Evolutionary conservation across 2,113 vertebrate species (phyloP).

Genomic region (Thunnus maccoyii): DNA sequence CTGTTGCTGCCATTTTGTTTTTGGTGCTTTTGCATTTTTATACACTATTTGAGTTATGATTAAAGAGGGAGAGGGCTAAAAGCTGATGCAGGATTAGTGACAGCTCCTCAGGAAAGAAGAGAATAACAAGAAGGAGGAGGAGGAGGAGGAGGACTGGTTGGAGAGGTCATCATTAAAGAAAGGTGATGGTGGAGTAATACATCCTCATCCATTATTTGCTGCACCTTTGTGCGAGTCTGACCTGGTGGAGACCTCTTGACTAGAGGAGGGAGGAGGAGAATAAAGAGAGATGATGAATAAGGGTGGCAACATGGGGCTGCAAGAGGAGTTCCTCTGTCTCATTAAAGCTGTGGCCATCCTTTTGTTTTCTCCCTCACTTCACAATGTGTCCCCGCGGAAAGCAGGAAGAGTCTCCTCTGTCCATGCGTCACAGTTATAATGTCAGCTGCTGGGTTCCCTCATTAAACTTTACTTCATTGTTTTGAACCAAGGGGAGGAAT

Average conservation of each 20-base stretch:
- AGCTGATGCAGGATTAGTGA: conserved; percentile 42
- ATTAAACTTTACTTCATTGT: conserved; percentile 49
- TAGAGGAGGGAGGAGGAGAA: neutral
- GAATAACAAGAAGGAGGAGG: conserved; percentile 1
- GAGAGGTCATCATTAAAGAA: conserved; percentile 57
- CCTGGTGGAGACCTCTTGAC: conserved; percentile 35
- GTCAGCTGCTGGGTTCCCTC: conserved; percentile 38
- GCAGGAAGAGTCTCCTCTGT: conserved; percentile 14
- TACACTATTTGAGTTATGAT: conserved; percentile 54
- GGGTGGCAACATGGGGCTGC: conserved; percentile 13
- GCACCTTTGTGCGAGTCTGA: conserved; percentile 41
- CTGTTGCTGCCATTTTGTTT: conserved; percentile 12
- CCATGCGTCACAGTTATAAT: conserved; percentile 40
- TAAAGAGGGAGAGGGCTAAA: conserved; percentile 34
- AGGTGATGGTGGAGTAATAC: conserved; percentile 41
- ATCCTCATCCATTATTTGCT: conserved; percentile 61
- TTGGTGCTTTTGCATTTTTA: conserved; percentile 43
- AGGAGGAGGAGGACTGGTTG: neutral
- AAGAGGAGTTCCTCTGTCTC: conserved; percentile 35
- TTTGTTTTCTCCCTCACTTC: conserved; percentile 47
- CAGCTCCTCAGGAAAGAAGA: conserved; percentile 24
- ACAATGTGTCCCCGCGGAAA: conserved; percentile 53
- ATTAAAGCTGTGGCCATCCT: conserved; percentile 56
- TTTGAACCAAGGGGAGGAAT: conserved; percentile 10
- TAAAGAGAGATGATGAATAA: conserved; percentile 29